Base-by-base conservation (phyloP, 2,797 vertebrate genomes). In the Parotocinclus haroldoi region DNA sequence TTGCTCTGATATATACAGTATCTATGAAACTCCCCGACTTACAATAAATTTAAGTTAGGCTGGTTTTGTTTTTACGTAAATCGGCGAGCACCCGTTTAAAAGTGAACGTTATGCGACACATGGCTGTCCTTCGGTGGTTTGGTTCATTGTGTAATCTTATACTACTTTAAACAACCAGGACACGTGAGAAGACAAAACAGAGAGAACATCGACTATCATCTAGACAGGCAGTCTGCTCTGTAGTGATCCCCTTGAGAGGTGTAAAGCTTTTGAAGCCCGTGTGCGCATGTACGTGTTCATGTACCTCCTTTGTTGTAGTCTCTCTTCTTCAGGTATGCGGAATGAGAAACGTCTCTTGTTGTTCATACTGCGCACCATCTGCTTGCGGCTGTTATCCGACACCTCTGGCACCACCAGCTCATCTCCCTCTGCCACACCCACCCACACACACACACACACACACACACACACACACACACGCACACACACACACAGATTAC, bases 301-400 rank as follows among this genome's bases (percentile, higher is more conserved):
- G 51, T 45, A 98, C 96, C 96, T 96, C 79, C 96, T 92, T 86
- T 98, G 96, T 74, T 96, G 95, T 71, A 95, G 90, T 60, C 95
- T 88, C 76, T 99, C 97, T 63, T 99, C 97, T 78, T 98, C 97
- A 0, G 97, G 96, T 52, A 99, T 93, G 52, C 95, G 85, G 91
- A 98, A 99, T 14, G 96, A 98, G 73, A 94, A 99, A 69, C 96
- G 94, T 7, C 96, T 90, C 84, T 98, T 98, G 84, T 95, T 99
- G 87, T 93, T 97, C 79, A 95, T 91, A 84, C 91, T 98, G 76
- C 96, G 92, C 71, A 99, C 94, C 96, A 99, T 93, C 85, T 99
- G 97, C 84, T 98, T 99, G 77, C 96, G 90, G 84, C 96, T 98
- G 83, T 95, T 95, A 85, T 99, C 96, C 0, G 95, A 96, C 1